Evolutionary conservation across 2,888 invertebrate genomes (phyloP).

Genomic region (Eilema griseolum): DNA sequence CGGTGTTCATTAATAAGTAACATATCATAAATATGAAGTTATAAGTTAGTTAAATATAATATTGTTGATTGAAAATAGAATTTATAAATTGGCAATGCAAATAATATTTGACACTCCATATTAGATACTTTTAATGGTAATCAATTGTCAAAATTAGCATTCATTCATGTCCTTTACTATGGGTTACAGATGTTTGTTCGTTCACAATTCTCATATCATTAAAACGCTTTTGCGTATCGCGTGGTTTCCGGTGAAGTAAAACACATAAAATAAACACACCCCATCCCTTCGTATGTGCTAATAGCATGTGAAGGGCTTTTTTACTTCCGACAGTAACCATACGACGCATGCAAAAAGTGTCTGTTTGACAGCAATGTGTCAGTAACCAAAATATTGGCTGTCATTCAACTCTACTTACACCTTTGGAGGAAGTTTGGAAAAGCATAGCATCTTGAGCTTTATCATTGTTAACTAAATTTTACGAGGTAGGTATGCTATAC

Average conservation of each 20-base stretch:
- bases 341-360: background rate
- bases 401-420: too few relatives aligned
- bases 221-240: background rate
- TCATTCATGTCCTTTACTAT: background rate
- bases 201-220: background rate
- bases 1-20: background rate
- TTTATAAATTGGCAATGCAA: background rate
- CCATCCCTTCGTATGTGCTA: background rate
- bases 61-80: background rate
- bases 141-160: background rate
- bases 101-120: too few relatives aligned
- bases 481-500: too few relatives aligned
- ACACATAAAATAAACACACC: background rate
- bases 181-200: background rate
- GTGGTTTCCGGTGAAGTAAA: background rate
- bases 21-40: background rate
- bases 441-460: too few relatives aligned
- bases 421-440: too few relatives aligned
- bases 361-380: background rate
- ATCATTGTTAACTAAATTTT: too few relatives aligned
- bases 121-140: background rate
- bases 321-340: background rate
- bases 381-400: background rate
- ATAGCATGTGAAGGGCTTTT: background rate
- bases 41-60: background rate